Percentiles rank a stretch among this genome's conserved stretches.
Evolutionary conservation across 1,140 invertebrate species (phyloP).

Genomic region (Archegozetes longisetosus): DNA sequence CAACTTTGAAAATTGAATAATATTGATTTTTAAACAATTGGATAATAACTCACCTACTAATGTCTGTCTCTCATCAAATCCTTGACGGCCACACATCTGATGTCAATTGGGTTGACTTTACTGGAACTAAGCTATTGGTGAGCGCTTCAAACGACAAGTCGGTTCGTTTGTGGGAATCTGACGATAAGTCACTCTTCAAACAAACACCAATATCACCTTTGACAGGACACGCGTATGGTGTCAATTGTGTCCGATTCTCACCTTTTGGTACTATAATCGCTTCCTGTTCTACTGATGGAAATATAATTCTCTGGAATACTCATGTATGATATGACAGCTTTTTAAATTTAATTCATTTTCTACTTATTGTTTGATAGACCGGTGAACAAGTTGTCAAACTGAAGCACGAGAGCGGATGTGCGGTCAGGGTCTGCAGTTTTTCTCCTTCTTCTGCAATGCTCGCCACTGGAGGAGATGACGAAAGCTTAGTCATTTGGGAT

Average conservation of each 20-base stretch:
- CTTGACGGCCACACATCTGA: constrained; percentile 20
- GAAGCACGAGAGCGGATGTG: constrained; percentile 43
- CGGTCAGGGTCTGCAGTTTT: constrained; percentile 48
- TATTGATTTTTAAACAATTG: too few species aligned
- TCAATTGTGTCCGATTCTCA: constrained; percentile 41
- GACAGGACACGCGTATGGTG: constrained; percentile 30
- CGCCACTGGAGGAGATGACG: constrained; percentile 53
- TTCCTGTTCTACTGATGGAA: constrained; percentile 53
- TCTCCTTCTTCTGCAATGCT: constrained; percentile 45
- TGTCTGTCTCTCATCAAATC: constrained; percentile 14
- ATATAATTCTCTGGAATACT: constrained; percentile 49
- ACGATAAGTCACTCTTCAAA: constrained; percentile 22
- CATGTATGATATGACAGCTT: constrained; percentile 26
- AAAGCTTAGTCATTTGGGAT: constrained; percentile 54
- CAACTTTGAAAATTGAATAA: too few species aligned
- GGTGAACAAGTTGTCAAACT: constrained; percentile 43
- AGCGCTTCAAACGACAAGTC: constrained; percentile 33
- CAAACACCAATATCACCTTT: constrained; percentile 29
- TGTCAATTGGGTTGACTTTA: constrained; percentile 26
- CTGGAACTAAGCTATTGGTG: constrained; percentile 24
- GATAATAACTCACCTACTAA: background rate
- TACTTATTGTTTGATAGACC: constrained; percentile 29
- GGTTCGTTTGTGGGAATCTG: constrained; percentile 28
- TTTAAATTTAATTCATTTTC: background rate
- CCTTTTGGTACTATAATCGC: constrained; percentile 50